These are phyloP conservation scores for Cryptus armator DNA, from an alignment of 2,888 invertebrate genomes.

Conservation along the genomic window DNA sequence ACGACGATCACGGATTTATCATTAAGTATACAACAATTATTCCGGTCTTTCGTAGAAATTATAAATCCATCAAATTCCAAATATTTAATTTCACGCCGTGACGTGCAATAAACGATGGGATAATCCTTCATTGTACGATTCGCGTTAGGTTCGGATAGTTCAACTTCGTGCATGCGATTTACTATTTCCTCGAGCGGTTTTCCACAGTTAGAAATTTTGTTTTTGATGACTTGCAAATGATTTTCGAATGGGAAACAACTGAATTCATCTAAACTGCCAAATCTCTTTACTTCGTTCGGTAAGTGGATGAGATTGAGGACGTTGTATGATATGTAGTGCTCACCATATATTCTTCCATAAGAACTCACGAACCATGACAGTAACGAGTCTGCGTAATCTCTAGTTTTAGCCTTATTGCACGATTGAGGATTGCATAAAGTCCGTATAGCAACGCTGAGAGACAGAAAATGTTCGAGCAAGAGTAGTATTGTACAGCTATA, in stretches of 20 bases:
- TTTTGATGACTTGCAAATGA: conserved; percentile 51
- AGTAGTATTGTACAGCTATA: no score
- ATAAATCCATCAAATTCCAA: conserved; percentile 3
- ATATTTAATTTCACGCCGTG: conserved; percentile 19
- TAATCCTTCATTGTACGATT: conserved; percentile 26
- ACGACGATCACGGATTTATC: conserved; percentile 22
- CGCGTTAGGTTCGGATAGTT: conserved; percentile 11
- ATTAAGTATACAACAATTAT: conserved; percentile 23
- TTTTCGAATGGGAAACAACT: conserved; percentile 65
- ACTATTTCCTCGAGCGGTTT: conserved; percentile 70
- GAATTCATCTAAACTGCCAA: conserved; percentile 61
- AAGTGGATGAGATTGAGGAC: no score
- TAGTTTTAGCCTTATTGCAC: conserved; percentile 41
- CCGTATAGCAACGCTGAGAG: conserved; percentile 70
- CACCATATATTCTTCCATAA: conserved; percentile 68
- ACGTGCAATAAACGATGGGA: conserved; percentile 37
- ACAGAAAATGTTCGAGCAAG: conserved; percentile 71
- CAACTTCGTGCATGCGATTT: conserved; percentile 62
- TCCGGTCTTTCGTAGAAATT: conserved; percentile 15
- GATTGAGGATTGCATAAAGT: conserved; percentile 66
- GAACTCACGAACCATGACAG: conserved; percentile 70
- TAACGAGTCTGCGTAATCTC: conserved; percentile 66
- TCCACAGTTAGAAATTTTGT: conserved; percentile 57
- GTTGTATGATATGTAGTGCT: conserved; percentile 52
- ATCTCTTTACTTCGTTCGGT: conserved; percentile 54